Percentiles rank a stretch among this genome's conserved stretches.
Evolutionary conservation across 2,888 invertebrate species (phyloP).

Genomic region (Nomada fabriciana): DNA sequence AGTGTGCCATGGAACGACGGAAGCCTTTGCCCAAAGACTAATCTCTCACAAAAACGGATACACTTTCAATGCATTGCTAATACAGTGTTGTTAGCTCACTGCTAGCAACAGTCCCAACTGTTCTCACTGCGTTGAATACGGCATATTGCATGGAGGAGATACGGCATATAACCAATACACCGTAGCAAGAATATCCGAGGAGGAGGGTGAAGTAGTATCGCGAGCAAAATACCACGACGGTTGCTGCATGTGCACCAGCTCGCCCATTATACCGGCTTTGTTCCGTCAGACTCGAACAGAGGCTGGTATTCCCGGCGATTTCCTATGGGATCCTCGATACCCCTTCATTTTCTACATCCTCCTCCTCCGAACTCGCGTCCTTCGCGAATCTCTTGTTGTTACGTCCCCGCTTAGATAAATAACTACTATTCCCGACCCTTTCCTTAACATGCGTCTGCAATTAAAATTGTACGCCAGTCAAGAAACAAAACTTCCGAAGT

Average conservation of each 20-base stretch:
- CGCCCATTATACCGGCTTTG: slow-evolving; percentile 68
- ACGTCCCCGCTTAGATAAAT: slow-evolving; percentile 16
- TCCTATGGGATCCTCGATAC: slow-evolving; percentile 67
- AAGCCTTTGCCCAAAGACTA: slow-evolving; percentile 68
- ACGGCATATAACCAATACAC: slow-evolving; percentile 21
- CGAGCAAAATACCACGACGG: slow-evolving; percentile 52
- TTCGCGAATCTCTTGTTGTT: not conserved
- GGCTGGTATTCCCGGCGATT: slow-evolving; percentile 65
- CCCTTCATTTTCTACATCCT: slow-evolving; percentile 56
- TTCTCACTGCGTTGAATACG: slow-evolving; percentile 30
- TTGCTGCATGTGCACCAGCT: slow-evolving; percentile 55
- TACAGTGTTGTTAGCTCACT: slow-evolving; percentile 23
- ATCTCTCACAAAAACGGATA: slow-evolving; percentile 69
- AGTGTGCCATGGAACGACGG: not conserved
- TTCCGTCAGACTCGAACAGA: slow-evolving; percentile 63
- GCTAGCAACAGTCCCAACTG: slow-evolving; percentile 1
- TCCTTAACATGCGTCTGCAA: not conserved
- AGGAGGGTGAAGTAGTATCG: slow-evolving; percentile 36
- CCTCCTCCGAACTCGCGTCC: slow-evolving; percentile 21
- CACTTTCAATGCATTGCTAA: slow-evolving; percentile 40
- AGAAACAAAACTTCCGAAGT: no score
- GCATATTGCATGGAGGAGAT: slow-evolving; percentile 16
- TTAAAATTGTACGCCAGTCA: not conserved
- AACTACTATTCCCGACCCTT: not conserved
- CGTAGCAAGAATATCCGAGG: slow-evolving; percentile 38